phyloP scores from a whole-genome alignment of 2,113 vertebrate genomes.

The Rattus rattus region DNA sequence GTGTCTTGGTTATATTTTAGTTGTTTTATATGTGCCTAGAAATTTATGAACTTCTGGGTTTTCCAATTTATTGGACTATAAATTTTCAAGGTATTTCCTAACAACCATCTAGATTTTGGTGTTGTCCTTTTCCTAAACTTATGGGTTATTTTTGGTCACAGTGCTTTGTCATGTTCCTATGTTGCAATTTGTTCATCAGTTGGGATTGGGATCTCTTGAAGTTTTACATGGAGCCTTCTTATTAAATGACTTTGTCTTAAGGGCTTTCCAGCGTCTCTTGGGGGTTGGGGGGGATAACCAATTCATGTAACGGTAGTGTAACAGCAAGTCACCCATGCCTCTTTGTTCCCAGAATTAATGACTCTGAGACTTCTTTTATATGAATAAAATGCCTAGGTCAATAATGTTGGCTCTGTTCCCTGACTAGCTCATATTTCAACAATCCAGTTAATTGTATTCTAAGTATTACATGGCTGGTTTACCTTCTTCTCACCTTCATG shows the following conservation, averaged over 20 bases:
- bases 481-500: no score
- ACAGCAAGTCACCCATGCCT: no score
- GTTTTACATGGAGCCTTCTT: neutral
- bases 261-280: neutral
- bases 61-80: neutral
- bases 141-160: neutral
- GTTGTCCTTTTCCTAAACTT: neutral
- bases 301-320: neutral
- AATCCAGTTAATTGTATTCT: no score
- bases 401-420: no score
- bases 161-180: neutral
- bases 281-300: neutral
- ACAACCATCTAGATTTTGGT: neutral
- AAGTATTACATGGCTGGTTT: no score
- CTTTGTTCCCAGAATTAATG: no score
- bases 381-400: no score
- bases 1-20: no score
- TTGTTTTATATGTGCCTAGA: no score
- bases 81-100: neutral
- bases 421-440: no score
- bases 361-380: no score
- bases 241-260: neutral
- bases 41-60: neutral
- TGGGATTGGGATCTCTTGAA: neutral
- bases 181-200: neutral